These are phyloP conservation scores for Caenorhabditis sp. DNA, from an alignment of 2,888 invertebrate genomes.

Conservation along the genomic window DNA sequence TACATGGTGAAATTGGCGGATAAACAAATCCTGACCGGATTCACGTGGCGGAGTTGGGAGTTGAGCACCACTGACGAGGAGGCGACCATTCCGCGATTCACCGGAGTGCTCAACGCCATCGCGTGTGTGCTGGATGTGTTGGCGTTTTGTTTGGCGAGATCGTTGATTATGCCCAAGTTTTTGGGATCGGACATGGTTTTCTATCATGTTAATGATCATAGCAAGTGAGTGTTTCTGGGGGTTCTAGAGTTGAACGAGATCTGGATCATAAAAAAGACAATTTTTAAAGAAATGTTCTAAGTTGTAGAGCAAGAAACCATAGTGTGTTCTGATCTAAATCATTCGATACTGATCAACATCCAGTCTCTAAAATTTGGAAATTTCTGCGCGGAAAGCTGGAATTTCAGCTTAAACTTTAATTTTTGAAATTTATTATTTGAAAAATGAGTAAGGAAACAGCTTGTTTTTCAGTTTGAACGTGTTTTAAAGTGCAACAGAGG, in stretches of 20 bases:
- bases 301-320: no score
- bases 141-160: constrained; percentile 17
- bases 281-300: no score
- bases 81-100: constrained; percentile 17
- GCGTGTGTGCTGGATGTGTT: constrained; percentile 21
- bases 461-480: no score
- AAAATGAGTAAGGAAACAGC: no score
- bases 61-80: constrained; percentile 35
- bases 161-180: constrained; percentile 28
- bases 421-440: no score
- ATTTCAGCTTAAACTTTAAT: no score
- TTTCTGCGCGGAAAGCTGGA: no score
- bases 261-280: neutral
- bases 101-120: constrained; percentile 18
- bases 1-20: constrained; percentile 34
- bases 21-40: constrained; percentile 37
- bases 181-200: constrained; percentile 36
- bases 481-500: no score
- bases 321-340: no score
- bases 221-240: constrained; percentile 17
- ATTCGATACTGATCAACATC: no score
- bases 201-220: constrained; percentile 40
- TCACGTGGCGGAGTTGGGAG: constrained; percentile 35
- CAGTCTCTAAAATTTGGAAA: no score
- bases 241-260: neutral